Evolutionary conservation across 2,113 vertebrate species (phyloP).

Genomic region (Echinops telfairi): DNA sequence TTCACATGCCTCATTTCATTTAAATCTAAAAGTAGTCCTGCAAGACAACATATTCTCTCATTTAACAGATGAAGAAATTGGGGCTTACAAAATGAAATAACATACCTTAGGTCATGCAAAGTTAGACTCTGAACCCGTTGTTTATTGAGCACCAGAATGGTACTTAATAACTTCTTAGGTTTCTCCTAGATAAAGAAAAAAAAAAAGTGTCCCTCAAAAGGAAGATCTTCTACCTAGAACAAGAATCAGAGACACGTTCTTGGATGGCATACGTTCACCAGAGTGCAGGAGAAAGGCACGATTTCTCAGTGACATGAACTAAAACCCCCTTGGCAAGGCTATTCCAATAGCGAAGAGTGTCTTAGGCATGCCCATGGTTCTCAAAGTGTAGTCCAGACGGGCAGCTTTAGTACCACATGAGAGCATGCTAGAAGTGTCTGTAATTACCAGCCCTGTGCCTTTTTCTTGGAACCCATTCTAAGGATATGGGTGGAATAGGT

Average conservation of each 20-base stretch:
- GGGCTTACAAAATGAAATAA: neutral
- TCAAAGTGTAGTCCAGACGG: neutral
- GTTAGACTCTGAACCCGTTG: neutral
- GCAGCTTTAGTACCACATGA: neutral
- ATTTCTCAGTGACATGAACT: neutral
- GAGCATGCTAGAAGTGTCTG: neutral
- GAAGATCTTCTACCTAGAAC: neutral
- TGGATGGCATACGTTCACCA: neutral
- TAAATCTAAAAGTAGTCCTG: neutral
- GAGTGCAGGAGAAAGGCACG: neutral
- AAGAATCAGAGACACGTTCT: neutral
- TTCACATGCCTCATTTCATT: neutral
- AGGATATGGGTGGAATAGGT: no score
- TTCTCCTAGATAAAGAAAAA: neutral
- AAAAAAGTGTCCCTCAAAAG: neutral
- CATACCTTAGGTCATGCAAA: neutral
- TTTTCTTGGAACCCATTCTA: no score
- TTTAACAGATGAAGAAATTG: neutral
- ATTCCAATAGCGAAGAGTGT: fast-evolving
- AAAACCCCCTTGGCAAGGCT: neutral
- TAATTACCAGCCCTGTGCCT: no score
- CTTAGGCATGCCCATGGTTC: neutral
- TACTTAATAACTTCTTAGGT: neutral
- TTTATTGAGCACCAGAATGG: neutral
- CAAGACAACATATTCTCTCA: neutral